A percentile compares a stretch with the other conserved stretches of the same genome.
phyloP scores from a whole-genome alignment of 2,113 vertebrate genomes.

The Pelobates fuscus region DNA sequence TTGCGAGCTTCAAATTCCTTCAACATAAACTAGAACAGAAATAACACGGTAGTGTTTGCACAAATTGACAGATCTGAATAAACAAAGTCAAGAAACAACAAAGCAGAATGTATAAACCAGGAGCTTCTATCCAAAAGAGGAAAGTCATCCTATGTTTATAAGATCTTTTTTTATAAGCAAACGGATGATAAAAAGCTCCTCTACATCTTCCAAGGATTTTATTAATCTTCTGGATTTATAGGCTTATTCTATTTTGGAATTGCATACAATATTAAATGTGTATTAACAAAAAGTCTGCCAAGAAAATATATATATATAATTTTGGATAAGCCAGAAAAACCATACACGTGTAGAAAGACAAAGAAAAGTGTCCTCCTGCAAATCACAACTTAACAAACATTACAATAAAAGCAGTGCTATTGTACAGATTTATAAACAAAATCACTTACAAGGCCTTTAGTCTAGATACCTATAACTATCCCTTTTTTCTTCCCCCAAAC shows the following conservation, averaged over 20 bases:
- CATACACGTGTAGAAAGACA: too few relatives aligned
- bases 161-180: not conserved
- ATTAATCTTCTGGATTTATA: not conserved
- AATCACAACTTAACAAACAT: too few relatives aligned
- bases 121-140: slow-evolving; percentile 7
- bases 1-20: slow-evolving; percentile 93
- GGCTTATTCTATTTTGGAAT: not conserved
- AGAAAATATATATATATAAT: not conserved
- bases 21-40: slow-evolving; percentile 91
- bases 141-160: not conserved
- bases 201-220: not conserved
- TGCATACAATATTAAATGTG: not conserved
- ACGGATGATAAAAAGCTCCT: not conserved
- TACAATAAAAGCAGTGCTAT: too few relatives aligned
- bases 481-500: too few relatives aligned
- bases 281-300: not conserved
- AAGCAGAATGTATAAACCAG: slow-evolving; percentile 29
- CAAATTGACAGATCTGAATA: slow-evolving; percentile 61
- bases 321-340: not conserved
- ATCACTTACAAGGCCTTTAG: too few relatives aligned
- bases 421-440: too few relatives aligned
- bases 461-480: too few relatives aligned
- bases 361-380: not conserved
- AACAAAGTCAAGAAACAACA: slow-evolving; percentile 64
- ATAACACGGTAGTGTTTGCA: slow-evolving; percentile 60